Evolutionary conservation across 2,797 vertebrate genomes (phyloP), one percentile per base, ranked within the genome.

Genomic region (Halcyon smyrnensis): DNA sequence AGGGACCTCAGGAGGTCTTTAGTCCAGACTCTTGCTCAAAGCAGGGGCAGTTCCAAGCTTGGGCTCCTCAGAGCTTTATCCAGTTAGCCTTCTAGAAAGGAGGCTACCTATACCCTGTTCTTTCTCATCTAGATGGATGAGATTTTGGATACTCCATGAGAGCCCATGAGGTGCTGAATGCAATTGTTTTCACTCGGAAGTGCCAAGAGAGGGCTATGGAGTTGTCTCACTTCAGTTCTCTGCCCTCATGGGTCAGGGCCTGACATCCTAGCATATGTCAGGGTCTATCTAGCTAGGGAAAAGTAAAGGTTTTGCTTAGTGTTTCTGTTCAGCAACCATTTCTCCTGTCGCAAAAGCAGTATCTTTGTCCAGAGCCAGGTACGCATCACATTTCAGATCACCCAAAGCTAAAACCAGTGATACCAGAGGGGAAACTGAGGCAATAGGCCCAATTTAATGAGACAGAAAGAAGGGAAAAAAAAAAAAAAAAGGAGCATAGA

Each of bases 231-330:
- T 78, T 88, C 67, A 63, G 1, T 56, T 81, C 45, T 79, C 24
- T 54, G 30, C 43, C 11, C 10, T 79, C 6, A 5, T 23, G 19
- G 8, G 3, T 21, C 1, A 2, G 11, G 10, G 7, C 9, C n/a
- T 70, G 74, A 37, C 11, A 51, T 27, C 24, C 51, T 56, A 5
- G 17, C 77, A 17, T n/a, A 28, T 6, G 2, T 15, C n/a, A 54
- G 67, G 14, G 4, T 81, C 32, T 57, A 0, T 32, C 34, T 79
- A 43, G 17, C 16, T 43, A 27, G n/a, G 21, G 24, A 78, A 74
- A 25, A 43, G 19, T 46, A 19, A 75, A 77, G 12, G 1, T 6
- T 63, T 76, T 87, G 16, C 41, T 65, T 43, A 34, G 12, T 71
- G 5, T n/a, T 91, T 87, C 65, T 87, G 8, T 56, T 87, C 56